A percentile compares a stretch with the other conserved stretches of the same genome.
These are phyloP conservation scores for Margarornis squamiger DNA, from an alignment of 2,797 vertebrate species.

Conservation along the genomic window DNA sequence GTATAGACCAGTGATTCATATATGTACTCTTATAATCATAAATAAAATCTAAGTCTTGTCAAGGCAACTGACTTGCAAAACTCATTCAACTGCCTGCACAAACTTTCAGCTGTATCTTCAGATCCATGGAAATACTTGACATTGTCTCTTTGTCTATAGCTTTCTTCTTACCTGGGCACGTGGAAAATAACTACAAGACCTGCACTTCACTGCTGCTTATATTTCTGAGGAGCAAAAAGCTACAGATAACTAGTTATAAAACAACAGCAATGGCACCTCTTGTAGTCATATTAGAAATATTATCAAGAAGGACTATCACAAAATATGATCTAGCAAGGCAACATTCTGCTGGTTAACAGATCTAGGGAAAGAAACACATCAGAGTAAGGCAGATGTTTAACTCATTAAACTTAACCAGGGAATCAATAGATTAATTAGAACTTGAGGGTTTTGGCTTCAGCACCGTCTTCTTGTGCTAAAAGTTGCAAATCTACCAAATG, in stretches of 20 bases:
- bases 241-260: neutral
- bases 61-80: neutral
- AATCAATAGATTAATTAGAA: neutral
- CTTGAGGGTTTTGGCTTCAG: neutral
- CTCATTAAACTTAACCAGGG: neutral
- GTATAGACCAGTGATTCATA: neutral
- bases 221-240: neutral
- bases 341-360: neutral
- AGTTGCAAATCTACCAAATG: neutral
- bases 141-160: neutral
- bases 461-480: neutral
- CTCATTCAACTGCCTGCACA: neutral
- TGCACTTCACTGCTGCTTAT: neutral
- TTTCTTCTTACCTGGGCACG: neutral
- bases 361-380: neutral
- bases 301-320: neutral
- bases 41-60: neutral
- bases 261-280: neutral
- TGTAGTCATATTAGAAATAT: neutral
- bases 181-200: neutral
- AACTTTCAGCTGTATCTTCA: neutral
- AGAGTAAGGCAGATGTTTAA: neutral
- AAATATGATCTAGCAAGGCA: neutral
- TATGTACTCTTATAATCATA: neutral
- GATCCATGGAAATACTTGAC: neutral